These are phyloP conservation scores for Camptogramma bilineatum DNA, from an alignment of 2,888 invertebrate species.

Conservation along the genomic window DNA sequence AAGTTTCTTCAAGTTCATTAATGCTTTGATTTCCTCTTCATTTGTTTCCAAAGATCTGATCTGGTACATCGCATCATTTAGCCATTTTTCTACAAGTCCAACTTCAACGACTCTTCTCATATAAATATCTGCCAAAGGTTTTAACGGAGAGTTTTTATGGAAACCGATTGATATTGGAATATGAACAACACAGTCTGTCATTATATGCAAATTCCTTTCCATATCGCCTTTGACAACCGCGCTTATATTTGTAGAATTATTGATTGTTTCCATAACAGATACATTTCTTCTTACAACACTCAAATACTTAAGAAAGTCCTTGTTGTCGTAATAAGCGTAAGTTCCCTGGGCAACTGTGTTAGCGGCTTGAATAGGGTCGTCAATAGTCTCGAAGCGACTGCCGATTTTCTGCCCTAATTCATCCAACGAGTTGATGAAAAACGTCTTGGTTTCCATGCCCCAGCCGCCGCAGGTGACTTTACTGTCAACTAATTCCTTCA, in stretches of 20 bases:
- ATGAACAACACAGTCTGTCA: slow-evolving; percentile 92
- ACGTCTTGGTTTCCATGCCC: slow-evolving; percentile 88
- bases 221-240: slow-evolving; percentile 43
- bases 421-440: slow-evolving; percentile 90
- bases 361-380: slow-evolving; percentile 87
- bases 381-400: slow-evolving; percentile 86
- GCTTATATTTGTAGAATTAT: slow-evolving; percentile 59
- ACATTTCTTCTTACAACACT: slow-evolving; percentile 84
- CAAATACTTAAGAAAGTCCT: slow-evolving; percentile 88
- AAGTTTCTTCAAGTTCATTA: slow-evolving; percentile 91
- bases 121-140: slow-evolving; percentile 88
- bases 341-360: slow-evolving; percentile 88
- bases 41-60: slow-evolving; percentile 84
- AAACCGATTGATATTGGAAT: slow-evolving; percentile 93
- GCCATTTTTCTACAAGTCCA: slow-evolving; percentile 92
- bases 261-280: slow-evolving; percentile 54
- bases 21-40: slow-evolving; percentile 87
- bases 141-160: slow-evolving; percentile 92
- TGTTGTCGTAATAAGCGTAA: slow-evolving; percentile 93
- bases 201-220: slow-evolving; percentile 89
- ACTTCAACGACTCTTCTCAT: slow-evolving; percentile 89
- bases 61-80: slow-evolving; percentile 89
- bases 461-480: slow-evolving; percentile 89
- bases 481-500: slow-evolving; percentile 88
- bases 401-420: slow-evolving; percentile 88